Conservation (phyloP, 1,140 invertebrate genomes). For the Sitobion miscanthi region DNA sequence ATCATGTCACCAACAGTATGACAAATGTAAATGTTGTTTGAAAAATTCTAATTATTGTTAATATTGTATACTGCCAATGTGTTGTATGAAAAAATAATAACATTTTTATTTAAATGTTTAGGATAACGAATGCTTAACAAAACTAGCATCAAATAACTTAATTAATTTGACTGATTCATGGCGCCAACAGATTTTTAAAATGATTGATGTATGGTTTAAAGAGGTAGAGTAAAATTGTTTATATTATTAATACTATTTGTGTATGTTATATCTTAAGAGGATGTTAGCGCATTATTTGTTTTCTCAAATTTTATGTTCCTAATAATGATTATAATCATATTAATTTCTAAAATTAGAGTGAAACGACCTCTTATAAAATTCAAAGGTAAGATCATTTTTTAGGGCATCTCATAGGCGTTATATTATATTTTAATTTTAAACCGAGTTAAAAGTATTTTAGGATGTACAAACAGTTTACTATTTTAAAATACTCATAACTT, state of each 20-base stretch:
- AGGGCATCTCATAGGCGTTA: too few relatives aligned
- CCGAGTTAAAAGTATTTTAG: too few relatives aligned
- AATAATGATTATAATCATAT: too few relatives aligned
- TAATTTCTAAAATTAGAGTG: too few relatives aligned
- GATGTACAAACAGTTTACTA: too few relatives aligned
- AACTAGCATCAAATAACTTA: slow-evolving; percentile 7
- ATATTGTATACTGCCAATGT: neutral
- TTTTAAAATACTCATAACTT: too few relatives aligned
- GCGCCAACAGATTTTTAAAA: slow-evolving; percentile 18
- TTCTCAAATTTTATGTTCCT: too few relatives aligned
- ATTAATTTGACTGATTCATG: neutral
- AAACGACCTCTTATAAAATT: too few relatives aligned
- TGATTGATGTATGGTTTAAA: slow-evolving; percentile 23
- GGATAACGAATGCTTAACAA: slow-evolving; percentile 6
- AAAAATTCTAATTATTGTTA: neutral
- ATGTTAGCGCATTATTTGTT: too few relatives aligned
- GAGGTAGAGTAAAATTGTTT: slow-evolving; percentile 18
- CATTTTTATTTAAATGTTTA: slow-evolving; percentile 13
- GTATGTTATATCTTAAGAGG: neutral
- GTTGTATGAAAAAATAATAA: neutral
- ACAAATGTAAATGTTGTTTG: neutral
- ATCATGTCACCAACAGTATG: neutral
- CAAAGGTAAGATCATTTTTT: too few relatives aligned
- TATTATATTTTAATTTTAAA: too few relatives aligned
- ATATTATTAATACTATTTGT: neutral